Conservation (phyloP, 2,888 invertebrate genomes). For the Tupiocoris notatus region DNA sequence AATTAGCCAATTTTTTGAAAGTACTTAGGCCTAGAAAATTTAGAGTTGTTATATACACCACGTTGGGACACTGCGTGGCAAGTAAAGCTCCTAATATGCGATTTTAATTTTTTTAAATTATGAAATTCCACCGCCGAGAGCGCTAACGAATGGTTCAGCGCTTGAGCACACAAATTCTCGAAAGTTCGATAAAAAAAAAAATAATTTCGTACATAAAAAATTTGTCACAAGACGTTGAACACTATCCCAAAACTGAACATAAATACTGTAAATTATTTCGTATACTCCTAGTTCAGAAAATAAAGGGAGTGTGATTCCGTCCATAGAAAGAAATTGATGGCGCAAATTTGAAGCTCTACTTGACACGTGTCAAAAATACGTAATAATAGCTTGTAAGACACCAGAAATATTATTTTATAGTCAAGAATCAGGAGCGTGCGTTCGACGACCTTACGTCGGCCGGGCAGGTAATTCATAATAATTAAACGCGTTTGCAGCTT, state of each 20-base stretch:
- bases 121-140: no score
- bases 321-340: no score
- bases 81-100: slow-evolving; percentile 35
- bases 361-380: neutral
- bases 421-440: neutral
- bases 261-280: no score
- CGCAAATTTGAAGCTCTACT: neutral
- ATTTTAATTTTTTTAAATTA: no score
- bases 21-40: slow-evolving; percentile 42
- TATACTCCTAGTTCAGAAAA: no score
- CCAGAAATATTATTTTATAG: neutral
- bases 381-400: neutral
- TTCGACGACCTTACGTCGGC: neutral
- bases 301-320: no score
- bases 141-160: no score
- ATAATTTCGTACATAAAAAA: no score
- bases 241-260: no score
- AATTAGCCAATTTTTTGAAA: slow-evolving; percentile 41
- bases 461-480: neutral
- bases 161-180: no score
- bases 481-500: neutral
- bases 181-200: no score
- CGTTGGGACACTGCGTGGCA: neutral
- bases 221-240: no score
- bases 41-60: slow-evolving; percentile 24